Evolutionary conservation across 1,140 invertebrate genomes (phyloP), one percentile per base, ranked within the genome.

Genomic region (Eurosta solidaginis): DNA sequence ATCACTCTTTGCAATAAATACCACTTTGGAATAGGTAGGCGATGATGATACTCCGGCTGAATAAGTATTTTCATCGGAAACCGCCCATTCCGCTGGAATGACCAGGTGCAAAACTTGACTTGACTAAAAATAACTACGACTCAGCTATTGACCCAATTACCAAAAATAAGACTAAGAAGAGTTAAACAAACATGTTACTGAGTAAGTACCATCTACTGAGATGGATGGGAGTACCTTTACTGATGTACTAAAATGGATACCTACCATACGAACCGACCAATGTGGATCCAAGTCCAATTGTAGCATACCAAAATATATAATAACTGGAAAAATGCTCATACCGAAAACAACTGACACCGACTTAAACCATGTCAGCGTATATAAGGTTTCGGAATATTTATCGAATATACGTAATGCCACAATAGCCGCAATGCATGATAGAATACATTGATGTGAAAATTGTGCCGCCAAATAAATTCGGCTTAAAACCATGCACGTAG

Each of bases 191-290:
- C n/a, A n/a, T n/a, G n/a, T n/a, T n/a, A 3, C 4, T 42, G 44
- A 27, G 36, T 3, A 42, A 20, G 22, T 5, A 25, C 3, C 6
- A 27, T 1, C 7, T 10, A 5, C 7, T 17, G 33, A 36, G 25
- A 49, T 12, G 9, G 27, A 47, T 10, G 4, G 20, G 36, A 76
- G n/a, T 44, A 22, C n/a, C n/a, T 25, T 63, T 29, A 5, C n/a
- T 29, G 27, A 9, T 9, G 3, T 4, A 40, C 14, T 5, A 3
- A 27, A 0, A n/a, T 44, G 14, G 7, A 2, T 42, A 50, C 78
- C 73, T 33, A 86, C 85, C 84, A 85, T 82, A 0, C 85, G 80
- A 36, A 87, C 85, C 5, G 85, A 83, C 83, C 82, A 87, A 78
- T 85, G 85, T 0, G 85, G 85, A 79, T 87, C 85, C 5, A 83